Conservation (phyloP, 1,140 invertebrate genomes). For the Penaeus chinensis region DNA sequence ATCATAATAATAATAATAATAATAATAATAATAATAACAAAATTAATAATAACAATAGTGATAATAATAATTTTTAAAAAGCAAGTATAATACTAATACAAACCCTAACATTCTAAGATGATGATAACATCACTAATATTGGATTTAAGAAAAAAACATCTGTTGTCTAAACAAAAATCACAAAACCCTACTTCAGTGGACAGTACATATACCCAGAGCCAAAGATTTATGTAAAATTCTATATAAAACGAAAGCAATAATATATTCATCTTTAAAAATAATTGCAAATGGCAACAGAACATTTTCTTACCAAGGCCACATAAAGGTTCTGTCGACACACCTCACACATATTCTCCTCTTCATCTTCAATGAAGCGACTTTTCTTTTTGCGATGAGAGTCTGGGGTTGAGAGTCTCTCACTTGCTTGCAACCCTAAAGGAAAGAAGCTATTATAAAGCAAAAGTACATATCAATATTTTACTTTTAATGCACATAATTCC, state of each 20-base stretch:
- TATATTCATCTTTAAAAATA: background rate
- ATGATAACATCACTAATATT: too few species aligned
- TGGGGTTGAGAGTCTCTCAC: slow-evolving; percentile 70
- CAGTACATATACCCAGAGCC: too few species aligned
- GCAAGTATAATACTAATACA: too few species aligned
- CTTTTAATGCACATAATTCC: background rate
- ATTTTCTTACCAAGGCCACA: slow-evolving; percentile 77
- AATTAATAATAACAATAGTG: too few species aligned
- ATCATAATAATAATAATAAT: too few species aligned
- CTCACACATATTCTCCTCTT: slow-evolving; percentile 83
- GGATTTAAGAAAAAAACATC: too few species aligned
- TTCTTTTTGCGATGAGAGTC: slow-evolving; percentile 65
- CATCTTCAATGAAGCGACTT: slow-evolving; percentile 71
- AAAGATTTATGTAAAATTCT: background rate
- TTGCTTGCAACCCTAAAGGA: slow-evolving; percentile 70
- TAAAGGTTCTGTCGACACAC: slow-evolving; percentile 82
- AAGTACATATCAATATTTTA: background rate
- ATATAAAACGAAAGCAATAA: background rate
- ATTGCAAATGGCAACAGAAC: too few species aligned
- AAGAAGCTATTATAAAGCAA: slow-evolving; percentile 27
- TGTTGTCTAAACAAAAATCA: too few species aligned
- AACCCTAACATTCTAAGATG: too few species aligned
- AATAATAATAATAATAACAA: too few species aligned
- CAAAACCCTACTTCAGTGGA: too few species aligned
- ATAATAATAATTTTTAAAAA: too few species aligned